Conservation (phyloP, 2,113 vertebrate species). For the Cavia aperea region DNA sequence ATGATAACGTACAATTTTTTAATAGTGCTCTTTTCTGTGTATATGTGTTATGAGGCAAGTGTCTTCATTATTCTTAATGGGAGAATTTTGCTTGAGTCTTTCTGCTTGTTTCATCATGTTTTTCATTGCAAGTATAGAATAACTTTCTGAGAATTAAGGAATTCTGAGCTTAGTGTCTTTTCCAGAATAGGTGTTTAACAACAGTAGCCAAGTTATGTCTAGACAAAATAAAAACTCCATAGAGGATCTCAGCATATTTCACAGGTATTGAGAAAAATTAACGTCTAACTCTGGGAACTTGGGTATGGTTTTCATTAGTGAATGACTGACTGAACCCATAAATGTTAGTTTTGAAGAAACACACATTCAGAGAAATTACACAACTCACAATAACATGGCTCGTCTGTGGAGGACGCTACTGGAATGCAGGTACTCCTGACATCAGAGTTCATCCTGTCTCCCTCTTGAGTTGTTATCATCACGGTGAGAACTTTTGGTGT, state of each 20-base stretch:
- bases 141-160: neutral
- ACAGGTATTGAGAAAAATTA: constrained; percentile 14
- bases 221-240: neutral
- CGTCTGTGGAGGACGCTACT: neutral
- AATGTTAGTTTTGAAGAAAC: constrained; percentile 34
- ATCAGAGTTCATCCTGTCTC: neutral
- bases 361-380: neutral
- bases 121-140: neutral
- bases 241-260: constrained; percentile 1
- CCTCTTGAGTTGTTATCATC: neutral
- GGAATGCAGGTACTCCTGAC: neutral
- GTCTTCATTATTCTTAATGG: constrained; percentile 58
- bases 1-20: constrained; percentile 90
- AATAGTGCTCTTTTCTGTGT: constrained; percentile 89
- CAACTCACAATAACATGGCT: neutral
- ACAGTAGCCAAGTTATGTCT: neutral
- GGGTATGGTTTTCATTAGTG: neutral
- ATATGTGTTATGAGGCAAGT: constrained; percentile 95
- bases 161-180: constrained; percentile 38
- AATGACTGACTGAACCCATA: neutral
- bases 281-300: neutral
- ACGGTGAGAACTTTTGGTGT: neutral
- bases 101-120: constrained; percentile 9
- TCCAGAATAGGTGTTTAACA: neutral
- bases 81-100: constrained; percentile 31